Evolutionary conservation across 64 coral and sea anemone species (phyloP), one percentile per base, ranked within the genome.

Genomic region (Pachyseris speciosa): DNA sequence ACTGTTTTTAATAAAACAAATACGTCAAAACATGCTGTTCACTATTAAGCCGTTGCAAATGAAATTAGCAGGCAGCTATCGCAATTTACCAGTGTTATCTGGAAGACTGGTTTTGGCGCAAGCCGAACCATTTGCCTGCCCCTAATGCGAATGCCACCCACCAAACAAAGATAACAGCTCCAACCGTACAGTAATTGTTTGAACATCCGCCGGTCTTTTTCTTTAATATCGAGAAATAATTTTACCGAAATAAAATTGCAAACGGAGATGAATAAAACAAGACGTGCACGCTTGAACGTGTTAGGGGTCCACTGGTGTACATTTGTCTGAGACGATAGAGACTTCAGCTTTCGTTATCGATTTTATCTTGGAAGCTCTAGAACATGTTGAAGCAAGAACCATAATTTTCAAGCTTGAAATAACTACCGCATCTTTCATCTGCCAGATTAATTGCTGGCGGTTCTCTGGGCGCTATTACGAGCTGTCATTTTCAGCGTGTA

Each of bases 111-210:
- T 61, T 61, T 81, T 40, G 36, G 77, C 77, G 31, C 51, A 63
- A 61, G 49, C 77, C 77, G 77, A 61, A 20, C 77, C 77, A 81
- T 81, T 81, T 81, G 13, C 51, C 63, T 61, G 32, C 34, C 8
- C 20, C 77, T 81, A 81, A 81, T 81, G 77, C 55, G 53, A 81
- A 81, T 81, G 77, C 77, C 77, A 81, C 77, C 77, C 77, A 81
- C 77, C 51, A 81, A 61, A 61, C 32, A 20, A 32, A 81, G 77
- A 81, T 81, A 81, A 81, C 77, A 81, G 77, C 9, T 60, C 55
- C 34, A 8, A 33, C 25, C 2, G 77, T 61, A 81, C 55, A 81
- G 77, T 81, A 81, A 81, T 81, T 81, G 77, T 33, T 61, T n/a
- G 33, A 58, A 81, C 77, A 81, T 81, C 77, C 77, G 77, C 77